A percentile compares a stretch with the other conserved stretches of the same genome.
Evolutionary conservation across 2,888 invertebrate genomes (phyloP).

Genomic region (Toxonevra muliebris): DNA sequence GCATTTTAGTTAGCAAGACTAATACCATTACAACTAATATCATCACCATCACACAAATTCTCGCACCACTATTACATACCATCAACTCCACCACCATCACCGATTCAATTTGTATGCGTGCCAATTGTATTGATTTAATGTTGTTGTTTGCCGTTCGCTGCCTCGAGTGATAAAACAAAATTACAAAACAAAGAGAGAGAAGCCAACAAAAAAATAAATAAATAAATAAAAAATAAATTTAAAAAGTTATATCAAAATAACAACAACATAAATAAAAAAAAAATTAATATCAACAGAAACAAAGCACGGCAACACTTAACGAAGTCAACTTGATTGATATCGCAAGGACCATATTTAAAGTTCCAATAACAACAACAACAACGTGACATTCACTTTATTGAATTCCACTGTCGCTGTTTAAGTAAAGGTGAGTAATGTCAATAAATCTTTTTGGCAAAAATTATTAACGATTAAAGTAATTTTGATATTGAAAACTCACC

Average conservation of each 20-base stretch:
- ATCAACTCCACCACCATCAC: conserved; percentile 32
- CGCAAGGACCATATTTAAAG: background rate
- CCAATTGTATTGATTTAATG: conserved; percentile 45
- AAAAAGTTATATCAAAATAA: conserved; percentile 29
- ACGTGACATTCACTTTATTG: background rate
- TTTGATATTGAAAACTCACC: too few relatives aligned
- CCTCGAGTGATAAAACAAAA: conserved; percentile 6
- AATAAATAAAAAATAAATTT: conserved; percentile 22
- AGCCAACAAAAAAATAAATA: conserved; percentile 11
- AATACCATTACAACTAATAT: conserved; percentile 26
- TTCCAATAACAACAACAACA: conserved; percentile 8
- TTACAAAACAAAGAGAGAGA: conserved; percentile 6
- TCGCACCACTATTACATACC: background rate
- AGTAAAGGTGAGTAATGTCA: too few relatives aligned
- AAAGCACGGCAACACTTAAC: background rate
- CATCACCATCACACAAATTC: conserved; percentile 6
- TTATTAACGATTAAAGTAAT: too few relatives aligned
- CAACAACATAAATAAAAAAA: conserved; percentile 6
- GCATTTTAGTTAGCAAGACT: conserved; percentile 23
- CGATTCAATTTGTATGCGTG: conserved; percentile 27
- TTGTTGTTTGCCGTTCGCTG: conserved; percentile 24
- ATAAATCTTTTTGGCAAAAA: too few relatives aligned
- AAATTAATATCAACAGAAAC: conserved; percentile 1
- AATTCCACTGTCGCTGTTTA: too few relatives aligned
- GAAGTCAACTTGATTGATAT: background rate